Percentiles rank a stretch among this genome's conserved stretches.
These are phyloP conservation scores for Centropristis striata DNA, from an alignment of 2,113 vertebrate genomes.

Conservation along the genomic window DNA sequence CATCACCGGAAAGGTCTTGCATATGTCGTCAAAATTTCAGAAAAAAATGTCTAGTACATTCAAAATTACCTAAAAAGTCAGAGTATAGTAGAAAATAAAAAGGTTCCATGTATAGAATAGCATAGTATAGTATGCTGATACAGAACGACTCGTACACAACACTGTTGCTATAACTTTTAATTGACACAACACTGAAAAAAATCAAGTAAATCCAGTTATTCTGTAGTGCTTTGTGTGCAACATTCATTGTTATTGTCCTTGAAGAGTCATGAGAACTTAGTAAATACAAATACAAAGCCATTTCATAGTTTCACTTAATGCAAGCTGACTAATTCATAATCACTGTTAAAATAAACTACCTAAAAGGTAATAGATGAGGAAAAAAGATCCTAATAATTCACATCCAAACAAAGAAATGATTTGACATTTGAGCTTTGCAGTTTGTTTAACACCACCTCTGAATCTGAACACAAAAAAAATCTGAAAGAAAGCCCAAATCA, in stretches of 20 bases:
- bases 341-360: conserved; percentile 25
- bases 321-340: conserved; percentile 37
- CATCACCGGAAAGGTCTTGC: no score
- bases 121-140: not conserved
- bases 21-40: no score
- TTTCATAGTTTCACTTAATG: conserved; percentile 57
- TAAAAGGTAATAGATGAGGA: conserved; percentile 5
- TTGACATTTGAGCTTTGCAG: not conserved
- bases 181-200: conserved; percentile 74
- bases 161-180: conserved; percentile 65
- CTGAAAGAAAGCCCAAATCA: not conserved
- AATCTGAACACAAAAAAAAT: not conserved
- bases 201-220: conserved; percentile 83
- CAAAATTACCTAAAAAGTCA: no score
- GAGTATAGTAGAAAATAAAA: no score
- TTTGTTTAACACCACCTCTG: not conserved
- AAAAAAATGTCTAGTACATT: no score
- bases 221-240: conserved; percentile 76
- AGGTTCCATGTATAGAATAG: no score
- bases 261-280: conserved; percentile 65
- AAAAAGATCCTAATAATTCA: conserved; percentile 17
- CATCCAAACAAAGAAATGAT: conserved; percentile 30
- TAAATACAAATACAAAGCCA: conserved; percentile 60
- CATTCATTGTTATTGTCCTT: conserved; percentile 78
- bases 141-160: conserved; percentile 18